Percentiles rank a stretch among this genome's conserved stretches.
Conservation (phyloP, 2,113 vertebrate species). For the Platichthys flesus region DNA sequence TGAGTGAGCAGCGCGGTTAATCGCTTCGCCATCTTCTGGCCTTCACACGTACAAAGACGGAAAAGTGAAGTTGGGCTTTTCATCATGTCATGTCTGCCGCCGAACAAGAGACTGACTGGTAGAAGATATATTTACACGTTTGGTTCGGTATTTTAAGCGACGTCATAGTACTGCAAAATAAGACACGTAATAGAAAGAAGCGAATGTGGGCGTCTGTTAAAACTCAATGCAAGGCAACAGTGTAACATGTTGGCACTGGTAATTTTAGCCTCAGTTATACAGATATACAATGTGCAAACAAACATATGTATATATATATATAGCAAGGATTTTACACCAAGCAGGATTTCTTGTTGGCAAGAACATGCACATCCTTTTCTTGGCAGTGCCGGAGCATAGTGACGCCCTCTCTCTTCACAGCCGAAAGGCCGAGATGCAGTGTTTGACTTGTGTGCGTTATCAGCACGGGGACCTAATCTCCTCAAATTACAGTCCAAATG, state of each 20-base stretch:
- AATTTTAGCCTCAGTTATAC: constrained; percentile 25
- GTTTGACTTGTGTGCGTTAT: constrained; percentile 60
- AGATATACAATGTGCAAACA: background rate
- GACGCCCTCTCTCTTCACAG: constrained; percentile 50
- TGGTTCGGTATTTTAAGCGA: constrained; percentile 18
- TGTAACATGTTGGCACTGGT: constrained; percentile 24
- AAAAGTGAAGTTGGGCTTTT: constrained; percentile 65
- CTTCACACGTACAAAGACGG: constrained; percentile 65
- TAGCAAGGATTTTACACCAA: no score
- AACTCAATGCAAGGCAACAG: background rate
- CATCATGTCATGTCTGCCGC: constrained; percentile 52
- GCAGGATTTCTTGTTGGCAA: no score
- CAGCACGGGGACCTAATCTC: constrained; percentile 73
- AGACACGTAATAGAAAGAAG: constrained; percentile 5
- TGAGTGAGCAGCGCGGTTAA: constrained; percentile 73
- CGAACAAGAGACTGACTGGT: constrained; percentile 13
- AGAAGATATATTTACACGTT: background rate
- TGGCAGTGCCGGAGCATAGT: constrained; percentile 1
- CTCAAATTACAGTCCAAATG: constrained; percentile 71
- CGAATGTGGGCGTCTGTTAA: constrained; percentile 37
- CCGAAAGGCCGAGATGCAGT: constrained; percentile 60
- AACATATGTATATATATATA: background rate
- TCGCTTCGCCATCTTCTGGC: constrained; percentile 80
- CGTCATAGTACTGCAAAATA: constrained; percentile 8
- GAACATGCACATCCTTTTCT: no score